Evolutionary conservation across 2,113 vertebrate genomes (phyloP).

Genomic region (Varanus salvator): DNA sequence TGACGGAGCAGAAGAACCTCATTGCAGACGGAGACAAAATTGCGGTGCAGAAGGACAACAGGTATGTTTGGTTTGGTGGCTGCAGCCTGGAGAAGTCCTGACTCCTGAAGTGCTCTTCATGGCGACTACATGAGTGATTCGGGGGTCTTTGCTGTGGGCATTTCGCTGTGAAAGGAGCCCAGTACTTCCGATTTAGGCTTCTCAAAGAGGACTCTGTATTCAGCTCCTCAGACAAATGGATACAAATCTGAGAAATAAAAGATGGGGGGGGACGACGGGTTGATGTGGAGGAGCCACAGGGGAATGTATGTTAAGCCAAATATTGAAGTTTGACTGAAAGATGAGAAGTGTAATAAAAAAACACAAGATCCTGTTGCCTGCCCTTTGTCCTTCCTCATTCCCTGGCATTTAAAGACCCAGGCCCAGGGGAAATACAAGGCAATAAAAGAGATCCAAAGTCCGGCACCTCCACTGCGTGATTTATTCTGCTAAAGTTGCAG

Average conservation of each 20-base stretch:
- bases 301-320: neutral
- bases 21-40: conserved; percentile 88
- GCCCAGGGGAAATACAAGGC: neutral
- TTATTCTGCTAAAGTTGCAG: neutral
- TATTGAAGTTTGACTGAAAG: neutral
- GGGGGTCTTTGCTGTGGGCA: neutral
- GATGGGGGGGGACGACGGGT: neutral
- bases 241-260: neutral
- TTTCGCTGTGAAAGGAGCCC: neutral
- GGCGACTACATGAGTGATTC: too few relatives aligned
- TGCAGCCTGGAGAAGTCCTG: neutral
- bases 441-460: neutral
- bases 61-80: conserved; percentile 73
- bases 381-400: neutral
- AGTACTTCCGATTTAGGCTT: neutral
- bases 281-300: neutral
- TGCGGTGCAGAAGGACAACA: conserved; percentile 88
- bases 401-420: conserved; percentile 1
- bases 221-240: too few relatives aligned
- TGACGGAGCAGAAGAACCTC: conserved; percentile 90
- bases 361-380: neutral
- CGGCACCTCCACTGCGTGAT: neutral
- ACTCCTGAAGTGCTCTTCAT: neutral
- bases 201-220: neutral
- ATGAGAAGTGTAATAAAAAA: neutral